A percentile compares a stretch with the other conserved stretches of the same genome.
Evolutionary conservation across 2,113 vertebrate species (phyloP).

Genomic region (Callopanchax toddi): DNA sequence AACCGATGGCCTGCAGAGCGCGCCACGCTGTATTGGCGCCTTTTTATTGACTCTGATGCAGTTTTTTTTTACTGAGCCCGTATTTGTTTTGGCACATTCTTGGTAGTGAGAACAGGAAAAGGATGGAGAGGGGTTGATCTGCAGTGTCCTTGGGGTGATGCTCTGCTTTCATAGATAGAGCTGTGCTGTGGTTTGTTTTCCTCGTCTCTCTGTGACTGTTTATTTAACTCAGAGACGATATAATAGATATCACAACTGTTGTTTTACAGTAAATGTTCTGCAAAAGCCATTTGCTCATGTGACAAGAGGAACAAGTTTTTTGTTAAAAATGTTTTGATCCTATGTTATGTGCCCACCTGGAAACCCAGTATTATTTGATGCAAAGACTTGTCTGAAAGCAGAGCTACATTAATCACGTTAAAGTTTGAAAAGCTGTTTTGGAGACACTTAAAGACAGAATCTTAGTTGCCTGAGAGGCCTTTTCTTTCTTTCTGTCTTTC

Average conservation of each 20-base stretch:
- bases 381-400: constrained; percentile 21
- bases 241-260: constrained; percentile 75
- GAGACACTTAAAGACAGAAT: not conserved
- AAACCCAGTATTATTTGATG: constrained; percentile 30
- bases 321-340: constrained; percentile 43
- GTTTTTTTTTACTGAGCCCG: constrained; percentile 17
- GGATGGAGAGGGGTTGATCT: constrained; percentile 58
- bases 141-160: constrained; percentile 67
- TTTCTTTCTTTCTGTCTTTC: no score
- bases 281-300: constrained; percentile 26
- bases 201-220: constrained; percentile 62
- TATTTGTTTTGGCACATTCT: constrained; percentile 64
- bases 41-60: constrained; percentile 16
- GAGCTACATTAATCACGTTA: constrained; percentile 9
- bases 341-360: constrained; percentile 11
- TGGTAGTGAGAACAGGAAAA: constrained; percentile 42
- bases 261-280: constrained; percentile 73
- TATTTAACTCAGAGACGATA: constrained; percentile 73
- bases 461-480: constrained; percentile 17
- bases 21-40: not conserved
- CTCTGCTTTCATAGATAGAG: constrained; percentile 74
- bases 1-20: not conserved
- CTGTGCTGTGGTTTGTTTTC: constrained; percentile 66
- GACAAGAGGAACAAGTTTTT: constrained; percentile 20
- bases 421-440: constrained; percentile 6